Evolutionary conservation across 2,113 vertebrate genomes (phyloP), one percentile per base, ranked within the genome.

Genomic region (Vombatus ursinus): DNA sequence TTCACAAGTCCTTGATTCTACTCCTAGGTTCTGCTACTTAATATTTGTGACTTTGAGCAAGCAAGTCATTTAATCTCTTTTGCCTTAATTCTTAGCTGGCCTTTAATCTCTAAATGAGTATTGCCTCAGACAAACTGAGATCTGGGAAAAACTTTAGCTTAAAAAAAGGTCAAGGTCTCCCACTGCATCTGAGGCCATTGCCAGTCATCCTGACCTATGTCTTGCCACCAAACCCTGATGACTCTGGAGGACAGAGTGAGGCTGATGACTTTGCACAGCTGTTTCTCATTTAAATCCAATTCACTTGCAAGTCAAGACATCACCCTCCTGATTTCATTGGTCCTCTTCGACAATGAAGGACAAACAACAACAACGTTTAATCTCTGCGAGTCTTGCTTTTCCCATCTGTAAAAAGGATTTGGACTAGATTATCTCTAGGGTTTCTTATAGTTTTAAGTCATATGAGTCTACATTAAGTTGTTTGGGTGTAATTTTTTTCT

Each of bases 391-490:
- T 4, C n/a, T 84, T n/a, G n/a, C n/a, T 84, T 84, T 84, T 44
- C 16, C n/a, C 37, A n/a, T n/a, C n/a, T 44, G 19, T 23, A 23
- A 22, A 84, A n/a, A 84, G 68, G 16, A 96, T 97, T 97, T 92
- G 97, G n/a, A 96, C 44, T 91, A 91, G 48, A 53, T 95, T 94
- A 93, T 61, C 23, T 50, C 54, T 22, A 84, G n/a, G 92, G 19
- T 92, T n/a, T 90, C 16, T 90, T 44, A 44, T 8, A 12, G 25
- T 92, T 97, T 92, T 95, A 97, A 97, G 95, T 96, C 93, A 96
- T 92, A 54, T 94, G 91, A 96, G 96, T 94, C 90, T 50, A 57
- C 37, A 96, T 94, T 93, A 97, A 97, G 90, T 94, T 96, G 90
- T 14, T 95, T 91, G 54, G 23, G 48, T 54, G 91, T 94, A 48